Conservation (phyloP, 2,888 invertebrate species). For the Drosophila monieri region DNA sequence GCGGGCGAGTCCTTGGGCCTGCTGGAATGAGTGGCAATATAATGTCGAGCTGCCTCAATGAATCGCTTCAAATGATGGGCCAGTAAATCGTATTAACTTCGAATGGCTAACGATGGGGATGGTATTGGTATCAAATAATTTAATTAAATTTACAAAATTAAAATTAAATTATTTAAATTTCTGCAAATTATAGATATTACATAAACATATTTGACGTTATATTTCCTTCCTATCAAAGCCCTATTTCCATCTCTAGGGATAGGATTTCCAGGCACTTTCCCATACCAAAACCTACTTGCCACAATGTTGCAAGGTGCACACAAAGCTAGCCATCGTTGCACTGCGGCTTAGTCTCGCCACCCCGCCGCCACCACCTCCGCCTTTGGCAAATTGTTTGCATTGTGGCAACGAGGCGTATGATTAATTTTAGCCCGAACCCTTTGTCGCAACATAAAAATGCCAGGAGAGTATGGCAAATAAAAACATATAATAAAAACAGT, state of each 20-base stretch:
- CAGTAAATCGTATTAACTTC: conserved; percentile 63
- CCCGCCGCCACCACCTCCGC: conserved; percentile 16
- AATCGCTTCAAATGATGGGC: conserved; percentile 54
- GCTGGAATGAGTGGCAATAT: conserved; percentile 30
- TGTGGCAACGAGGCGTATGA: conserved; percentile 61
- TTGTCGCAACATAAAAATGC: conserved; percentile 50
- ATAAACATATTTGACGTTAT: not conserved
- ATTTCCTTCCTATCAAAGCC: not conserved
- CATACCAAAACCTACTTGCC: not conserved
- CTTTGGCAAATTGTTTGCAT: conserved; percentile 42
- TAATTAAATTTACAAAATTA: not conserved
- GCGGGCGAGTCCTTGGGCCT: conserved; percentile 5
- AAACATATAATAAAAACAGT: conserved; percentile 46
- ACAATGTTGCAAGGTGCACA: conserved; percentile 30
- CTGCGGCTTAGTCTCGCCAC: conserved; percentile 17
- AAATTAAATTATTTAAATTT: not conserved
- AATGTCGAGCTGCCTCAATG: conserved; percentile 52
- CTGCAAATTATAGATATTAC: not conserved
- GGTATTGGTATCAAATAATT: not conserved
- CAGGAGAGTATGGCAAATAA: conserved; percentile 22
- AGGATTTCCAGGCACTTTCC: not conserved
- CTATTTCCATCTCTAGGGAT: conserved; percentile 2
- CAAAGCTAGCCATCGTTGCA: conserved; percentile 15
- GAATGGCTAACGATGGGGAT: conserved; percentile 21
- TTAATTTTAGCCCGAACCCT: conserved; percentile 52